Conservation (phyloP, 2,888 invertebrate species). For the Ormyrus rosae region DNA sequence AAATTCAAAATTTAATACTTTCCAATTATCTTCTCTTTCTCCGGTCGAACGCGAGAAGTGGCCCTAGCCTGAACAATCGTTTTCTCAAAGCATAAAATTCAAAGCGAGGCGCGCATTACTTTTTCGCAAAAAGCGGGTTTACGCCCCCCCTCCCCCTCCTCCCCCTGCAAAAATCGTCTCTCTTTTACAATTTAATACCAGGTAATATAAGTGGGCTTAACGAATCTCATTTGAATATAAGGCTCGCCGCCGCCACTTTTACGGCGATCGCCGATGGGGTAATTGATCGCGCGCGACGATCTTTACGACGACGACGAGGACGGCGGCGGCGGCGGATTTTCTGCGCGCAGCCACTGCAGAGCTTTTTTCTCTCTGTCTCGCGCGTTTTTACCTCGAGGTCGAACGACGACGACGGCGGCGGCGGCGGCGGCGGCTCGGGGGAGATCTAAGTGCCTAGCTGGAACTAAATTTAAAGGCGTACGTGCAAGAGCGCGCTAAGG, state of each 20-base stretch:
- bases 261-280: slow-evolving; percentile 21
- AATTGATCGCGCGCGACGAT: slow-evolving; percentile 17
- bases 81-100: background rate
- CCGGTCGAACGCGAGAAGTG: too few relatives aligned
- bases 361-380: too few relatives aligned
- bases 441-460: too few relatives aligned
- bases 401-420: too few relatives aligned
- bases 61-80: too few relatives aligned
- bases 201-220: slow-evolving; percentile 16
- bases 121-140: background rate
- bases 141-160: background rate
- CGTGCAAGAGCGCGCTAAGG: background rate
- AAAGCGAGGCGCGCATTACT: background rate
- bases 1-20: slow-evolving; percentile 31
- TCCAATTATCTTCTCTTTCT: slow-evolving; percentile 3
- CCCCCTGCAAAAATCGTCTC: background rate
- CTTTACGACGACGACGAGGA: too few relatives aligned
- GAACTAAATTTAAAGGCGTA: slow-evolving; percentile 10
- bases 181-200: background rate
- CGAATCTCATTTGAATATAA: slow-evolving; percentile 46
- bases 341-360: too few relatives aligned
- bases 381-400: too few relatives aligned
- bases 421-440: too few relatives aligned
- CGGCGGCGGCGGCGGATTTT: too few relatives aligned
- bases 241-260: background rate